Evolutionary conservation across 2,797 vertebrate species (phyloP).

Genomic region (Onychomys torridus): DNA sequence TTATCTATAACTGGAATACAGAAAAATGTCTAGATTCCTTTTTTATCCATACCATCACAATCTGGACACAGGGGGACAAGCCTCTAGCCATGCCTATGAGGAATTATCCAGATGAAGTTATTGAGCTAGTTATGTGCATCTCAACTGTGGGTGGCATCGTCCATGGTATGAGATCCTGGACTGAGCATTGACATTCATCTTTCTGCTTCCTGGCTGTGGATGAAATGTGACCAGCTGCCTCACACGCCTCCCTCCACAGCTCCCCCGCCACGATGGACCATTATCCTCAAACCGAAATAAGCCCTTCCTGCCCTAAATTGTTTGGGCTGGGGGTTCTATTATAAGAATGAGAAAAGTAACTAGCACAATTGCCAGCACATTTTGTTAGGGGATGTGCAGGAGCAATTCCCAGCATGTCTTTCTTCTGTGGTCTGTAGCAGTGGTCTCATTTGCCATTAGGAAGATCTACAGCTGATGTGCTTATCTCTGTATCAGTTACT

Average conservation of each 20-base stretch:
- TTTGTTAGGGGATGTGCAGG: neutral
- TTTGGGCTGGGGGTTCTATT: neutral
- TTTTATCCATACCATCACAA: neutral
- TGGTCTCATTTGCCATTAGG: neutral
- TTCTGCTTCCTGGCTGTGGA: neutral
- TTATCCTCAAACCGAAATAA: neutral
- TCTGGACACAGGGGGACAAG: neutral
- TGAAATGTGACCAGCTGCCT: neutral
- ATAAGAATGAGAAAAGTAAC: neutral
- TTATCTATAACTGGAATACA: neutral
- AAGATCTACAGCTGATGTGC: neutral
- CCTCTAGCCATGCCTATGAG: neutral
- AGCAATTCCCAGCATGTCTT: conserved; percentile 3
- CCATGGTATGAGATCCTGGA: neutral
- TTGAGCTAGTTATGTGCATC: neutral
- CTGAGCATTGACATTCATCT: neutral
- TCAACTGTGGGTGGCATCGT: neutral
- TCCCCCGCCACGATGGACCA: neutral
- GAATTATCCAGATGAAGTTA: neutral
- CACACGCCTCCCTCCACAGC: neutral
- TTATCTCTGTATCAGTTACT: conserved; percentile 26
- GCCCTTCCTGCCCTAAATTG: neutral
- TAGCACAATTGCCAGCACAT: neutral
- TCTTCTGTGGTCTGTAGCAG: neutral
- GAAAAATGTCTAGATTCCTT: neutral